A percentile compares a stretch with the other conserved stretches of the same genome.
Evolutionary conservation across 2,797 vertebrate genomes (phyloP).

Genomic region (Onychomys torridus): DNA sequence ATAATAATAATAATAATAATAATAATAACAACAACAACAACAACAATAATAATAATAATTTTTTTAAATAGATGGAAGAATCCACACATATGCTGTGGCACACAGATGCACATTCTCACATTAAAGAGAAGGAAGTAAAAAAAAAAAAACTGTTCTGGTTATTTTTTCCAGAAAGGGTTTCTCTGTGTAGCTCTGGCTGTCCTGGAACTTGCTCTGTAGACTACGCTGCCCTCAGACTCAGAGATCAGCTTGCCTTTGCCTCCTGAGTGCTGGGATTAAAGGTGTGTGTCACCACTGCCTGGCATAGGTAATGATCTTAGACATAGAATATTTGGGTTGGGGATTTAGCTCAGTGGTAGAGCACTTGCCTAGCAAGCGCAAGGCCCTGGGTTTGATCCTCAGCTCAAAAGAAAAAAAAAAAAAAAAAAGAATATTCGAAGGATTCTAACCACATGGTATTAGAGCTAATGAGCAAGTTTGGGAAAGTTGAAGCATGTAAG

Average conservation of each 20-base stretch:
- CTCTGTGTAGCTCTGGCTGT: neutral
- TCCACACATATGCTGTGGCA: neutral
- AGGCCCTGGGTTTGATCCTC: too few relatives aligned
- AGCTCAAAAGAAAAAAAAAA: too few relatives aligned
- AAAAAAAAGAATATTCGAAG: too few relatives aligned
- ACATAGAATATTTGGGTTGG: neutral
- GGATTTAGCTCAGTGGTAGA: too few relatives aligned
- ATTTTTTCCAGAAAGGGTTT: neutral
- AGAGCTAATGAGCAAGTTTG: neutral
- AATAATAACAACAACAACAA: too few relatives aligned
- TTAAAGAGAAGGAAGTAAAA: neutral
- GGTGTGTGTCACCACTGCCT: neutral
- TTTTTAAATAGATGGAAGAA: neutral
- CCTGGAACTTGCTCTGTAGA: neutral
- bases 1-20: too few relatives aligned
- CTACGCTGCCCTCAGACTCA: neutral
- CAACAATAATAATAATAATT: too few relatives aligned
- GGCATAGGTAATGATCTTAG: neutral
- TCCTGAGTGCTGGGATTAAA: too few relatives aligned
- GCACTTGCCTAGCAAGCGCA: too few relatives aligned
- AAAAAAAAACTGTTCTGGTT: neutral
- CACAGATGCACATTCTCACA: neutral
- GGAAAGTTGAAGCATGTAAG: neutral
- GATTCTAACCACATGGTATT: neutral
- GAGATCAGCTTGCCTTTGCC: neutral